Base-by-base conservation (phyloP, 2,113 vertebrate species). In the Pygoscelis adeliae region DNA sequence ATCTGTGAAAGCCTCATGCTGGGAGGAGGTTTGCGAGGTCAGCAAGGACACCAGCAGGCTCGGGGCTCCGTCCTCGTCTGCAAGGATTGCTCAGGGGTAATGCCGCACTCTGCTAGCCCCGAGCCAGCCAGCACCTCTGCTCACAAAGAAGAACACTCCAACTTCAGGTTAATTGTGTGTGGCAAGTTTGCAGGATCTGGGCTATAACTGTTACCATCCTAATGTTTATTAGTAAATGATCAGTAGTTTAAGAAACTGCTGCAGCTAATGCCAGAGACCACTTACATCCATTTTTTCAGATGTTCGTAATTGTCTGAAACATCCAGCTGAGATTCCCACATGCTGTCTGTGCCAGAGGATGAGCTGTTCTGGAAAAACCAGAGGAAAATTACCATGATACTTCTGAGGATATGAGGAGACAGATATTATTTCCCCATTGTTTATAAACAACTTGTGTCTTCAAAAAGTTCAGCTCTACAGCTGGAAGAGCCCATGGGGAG, bases 161-260 rank as follows among this genome's bases (percentile, higher is more conserved):
- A 0, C 38, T 25, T 22, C 44, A 12, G 78, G 25, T 21, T 22
- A 25, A 12, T 6, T 0, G 0, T 0, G 13, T 25, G 50, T 27
- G 17, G 32, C 18, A 38, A 6, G 4, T 29, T 23, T 79, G 71
- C 66, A 92, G 76, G 62, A 8, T 25, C 71, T 52, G 53, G 15
- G 36, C 67, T 77, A 3, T 22, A 30, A 4, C 66, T 63, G 61
- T 36, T 20, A 10, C 47, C 56, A 15, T 62, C 36, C 82, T 59
- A 50, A 10, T 10, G 61, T 62, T 50, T 40, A 15, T 72, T 59
- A 59, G n/a, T 34, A 67, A 90, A 46, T 40, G 30, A 65, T 11
- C 65, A 78, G 74, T 34, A 82, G 62, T 46, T 88, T 22, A 50
- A 72, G 38, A 32, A 72, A 32, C 16, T 40, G 52, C 73, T 92